These are phyloP conservation scores for Anoplophora glabripennis DNA, from an alignment of 1,140 invertebrate species.

Conservation along the genomic window DNA sequence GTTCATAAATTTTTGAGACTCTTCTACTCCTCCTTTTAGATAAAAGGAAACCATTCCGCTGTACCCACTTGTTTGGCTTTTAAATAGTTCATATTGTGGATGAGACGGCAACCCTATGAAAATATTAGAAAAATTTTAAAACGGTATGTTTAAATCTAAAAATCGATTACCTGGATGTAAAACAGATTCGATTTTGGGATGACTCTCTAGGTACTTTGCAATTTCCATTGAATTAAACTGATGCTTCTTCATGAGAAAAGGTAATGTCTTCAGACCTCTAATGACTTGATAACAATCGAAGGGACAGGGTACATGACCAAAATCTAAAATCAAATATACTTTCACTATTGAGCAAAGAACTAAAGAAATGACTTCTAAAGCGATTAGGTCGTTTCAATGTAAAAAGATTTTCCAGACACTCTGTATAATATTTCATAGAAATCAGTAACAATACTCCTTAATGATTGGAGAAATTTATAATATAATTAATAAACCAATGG, in stretches of 20 bases:
- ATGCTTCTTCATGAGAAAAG: constrained; percentile 88
- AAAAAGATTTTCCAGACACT: too few relatives aligned
- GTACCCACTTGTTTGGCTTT: constrained; percentile 82
- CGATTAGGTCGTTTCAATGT: too few relatives aligned
- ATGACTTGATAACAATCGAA: constrained; percentile 95
- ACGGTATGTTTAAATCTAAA: background rate
- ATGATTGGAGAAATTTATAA: too few relatives aligned
- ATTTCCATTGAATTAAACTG: constrained; percentile 73
- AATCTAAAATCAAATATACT: background rate
- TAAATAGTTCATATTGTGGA: constrained; percentile 82
- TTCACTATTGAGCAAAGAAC: too few relatives aligned
- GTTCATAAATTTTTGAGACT: constrained; percentile 75
- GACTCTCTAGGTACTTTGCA: constrained; percentile 75
- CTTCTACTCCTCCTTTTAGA: constrained; percentile 63
- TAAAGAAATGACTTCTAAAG: too few relatives aligned
- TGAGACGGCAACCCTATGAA: constrained; percentile 78
- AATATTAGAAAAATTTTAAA: constrained; percentile 6
- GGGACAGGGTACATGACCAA: constrained; percentile 90
- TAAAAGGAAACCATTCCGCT: constrained; percentile 93
- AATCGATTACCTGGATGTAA: constrained; percentile 70
- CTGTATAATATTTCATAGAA: too few relatives aligned
- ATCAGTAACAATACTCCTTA: too few relatives aligned
- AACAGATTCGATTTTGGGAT: constrained; percentile 76
- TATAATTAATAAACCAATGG: too few relatives aligned
- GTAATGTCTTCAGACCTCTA: constrained; percentile 92